A percentile compares a stretch with the other conserved stretches of the same genome.
These are phyloP conservation scores for Protonemura montana DNA, from an alignment of 2,888 invertebrate genomes.

Conservation along the genomic window DNA sequence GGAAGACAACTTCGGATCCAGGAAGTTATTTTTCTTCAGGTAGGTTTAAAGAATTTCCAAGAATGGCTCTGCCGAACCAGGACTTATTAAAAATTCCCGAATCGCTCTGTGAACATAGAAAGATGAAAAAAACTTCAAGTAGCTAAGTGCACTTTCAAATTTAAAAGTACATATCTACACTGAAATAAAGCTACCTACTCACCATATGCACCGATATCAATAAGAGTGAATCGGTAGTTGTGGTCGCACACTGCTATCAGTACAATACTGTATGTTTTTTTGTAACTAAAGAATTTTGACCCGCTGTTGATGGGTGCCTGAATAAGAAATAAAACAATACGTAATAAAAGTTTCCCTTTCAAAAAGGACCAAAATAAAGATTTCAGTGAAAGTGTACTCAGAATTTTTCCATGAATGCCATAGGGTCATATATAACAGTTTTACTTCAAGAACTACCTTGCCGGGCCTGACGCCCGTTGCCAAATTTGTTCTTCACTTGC, in stretches of 20 bases:
- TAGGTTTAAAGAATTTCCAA: conserved; percentile 13
- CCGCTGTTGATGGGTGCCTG: conserved; percentile 25
- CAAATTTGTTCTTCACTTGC: background rate
- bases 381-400: background rate
- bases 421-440: background rate
- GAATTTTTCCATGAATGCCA: background rate
- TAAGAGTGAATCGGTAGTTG: conserved; percentile 16
- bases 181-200: background rate
- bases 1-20: conserved; percentile 27
- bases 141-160: background rate
- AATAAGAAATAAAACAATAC: background rate
- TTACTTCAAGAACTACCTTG: background rate
- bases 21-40: conserved; percentile 16
- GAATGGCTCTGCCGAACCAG: conserved; percentile 20
- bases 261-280: conserved; percentile 14
- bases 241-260: conserved; percentile 25
- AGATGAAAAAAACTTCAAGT: background rate
- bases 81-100: conserved; percentile 28
- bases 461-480: background rate
- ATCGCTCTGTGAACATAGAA: conserved; percentile 37
- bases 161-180: background rate
- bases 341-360: background rate
- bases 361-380: background rate
- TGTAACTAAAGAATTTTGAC: conserved; percentile 29
- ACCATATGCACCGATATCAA: conserved; percentile 35